A percentile compares a stretch with the other conserved stretches of the same genome.
phyloP scores from a whole-genome alignment of 1,140 invertebrate genomes.

The Drosophila simulans region DNA sequence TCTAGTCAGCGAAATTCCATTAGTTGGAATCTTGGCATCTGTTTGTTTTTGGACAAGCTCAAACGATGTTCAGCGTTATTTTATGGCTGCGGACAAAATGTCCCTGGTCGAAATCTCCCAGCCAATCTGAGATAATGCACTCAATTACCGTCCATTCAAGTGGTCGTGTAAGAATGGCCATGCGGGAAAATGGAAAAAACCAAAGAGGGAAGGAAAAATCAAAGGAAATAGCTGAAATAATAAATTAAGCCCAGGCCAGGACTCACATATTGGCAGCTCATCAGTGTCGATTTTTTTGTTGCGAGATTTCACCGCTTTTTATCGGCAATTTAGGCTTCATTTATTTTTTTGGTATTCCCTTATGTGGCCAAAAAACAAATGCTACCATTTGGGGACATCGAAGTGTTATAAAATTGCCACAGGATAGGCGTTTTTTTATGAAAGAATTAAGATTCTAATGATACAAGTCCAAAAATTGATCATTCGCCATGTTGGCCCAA shows the following conservation, averaged over 20 bases:
- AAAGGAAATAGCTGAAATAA: constrained; percentile 4
- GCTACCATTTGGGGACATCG: not conserved
- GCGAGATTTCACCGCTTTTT: constrained; percentile 13
- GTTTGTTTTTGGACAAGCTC: constrained; percentile 37
- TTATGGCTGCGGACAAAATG: constrained; percentile 50
- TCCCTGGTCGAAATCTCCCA: constrained; percentile 51
- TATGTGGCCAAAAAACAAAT: not conserved
- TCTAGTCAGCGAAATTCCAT: constrained; percentile 1
- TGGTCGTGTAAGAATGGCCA: constrained; percentile 16
- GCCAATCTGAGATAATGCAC: constrained; percentile 76
- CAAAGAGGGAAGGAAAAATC: not conserved
- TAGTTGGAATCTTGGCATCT: constrained; percentile 10
- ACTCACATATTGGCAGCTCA: constrained; percentile 26
- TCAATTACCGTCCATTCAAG: constrained; percentile 72
- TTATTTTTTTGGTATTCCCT: not conserved
- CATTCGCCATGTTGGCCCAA: not conserved
- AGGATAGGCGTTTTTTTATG: no score
- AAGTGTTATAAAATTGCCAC: not conserved
- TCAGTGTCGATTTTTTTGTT: constrained; percentile 12
- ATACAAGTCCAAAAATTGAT: not conserved
- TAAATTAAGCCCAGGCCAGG: constrained; percentile 31
- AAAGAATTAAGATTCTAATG: no score
- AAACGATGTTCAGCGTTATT: constrained; percentile 66
- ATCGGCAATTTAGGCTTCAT: constrained; percentile 11
- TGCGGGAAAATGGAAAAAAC: not conserved